Conservation (phyloP, 2,888 invertebrate species). For the Melieria omissa region DNA sequence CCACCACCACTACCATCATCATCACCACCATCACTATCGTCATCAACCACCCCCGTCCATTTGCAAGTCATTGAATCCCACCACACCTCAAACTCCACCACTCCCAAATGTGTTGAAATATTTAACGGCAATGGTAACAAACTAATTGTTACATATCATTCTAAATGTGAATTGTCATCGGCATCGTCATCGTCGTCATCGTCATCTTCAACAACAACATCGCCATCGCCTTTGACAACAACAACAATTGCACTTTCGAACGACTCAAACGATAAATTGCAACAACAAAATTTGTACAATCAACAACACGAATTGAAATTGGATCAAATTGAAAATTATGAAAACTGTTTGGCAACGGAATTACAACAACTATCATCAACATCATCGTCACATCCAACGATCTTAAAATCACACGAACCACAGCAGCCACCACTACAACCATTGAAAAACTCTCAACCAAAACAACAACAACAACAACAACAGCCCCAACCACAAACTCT, state of each 20-base stretch:
- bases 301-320: constrained; percentile 62
- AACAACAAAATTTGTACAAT: constrained; percentile 60
- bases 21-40: constrained; percentile 27
- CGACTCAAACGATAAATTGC: constrained; percentile 49
- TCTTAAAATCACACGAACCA: constrained; percentile 10
- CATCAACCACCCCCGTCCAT: constrained; percentile 23
- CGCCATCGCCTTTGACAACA: constrained; percentile 45
- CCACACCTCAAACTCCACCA: constrained; percentile 8
- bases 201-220: constrained; percentile 42
- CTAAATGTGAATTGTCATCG: constrained; percentile 55
- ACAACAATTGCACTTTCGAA: constrained; percentile 37
- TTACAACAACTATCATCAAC: constrained; percentile 52
- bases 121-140: constrained; percentile 37
- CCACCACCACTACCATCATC: constrained; percentile 22
- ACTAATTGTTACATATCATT: constrained; percentile 63
- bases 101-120: constrained; percentile 32
- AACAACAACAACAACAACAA: constrained; percentile 17
- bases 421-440: constrained; percentile 32
- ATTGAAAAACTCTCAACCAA: neutral
- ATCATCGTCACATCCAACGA: constrained; percentile 33
- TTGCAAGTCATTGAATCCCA: constrained; percentile 1
- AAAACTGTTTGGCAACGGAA: constrained; percentile 51
- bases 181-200: constrained; percentile 47
- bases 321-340: constrained; percentile 64
- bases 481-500: constrained; percentile 25